Base-by-base conservation (phyloP, 2,113 vertebrate genomes). In the Apteryx owenii region DNA sequence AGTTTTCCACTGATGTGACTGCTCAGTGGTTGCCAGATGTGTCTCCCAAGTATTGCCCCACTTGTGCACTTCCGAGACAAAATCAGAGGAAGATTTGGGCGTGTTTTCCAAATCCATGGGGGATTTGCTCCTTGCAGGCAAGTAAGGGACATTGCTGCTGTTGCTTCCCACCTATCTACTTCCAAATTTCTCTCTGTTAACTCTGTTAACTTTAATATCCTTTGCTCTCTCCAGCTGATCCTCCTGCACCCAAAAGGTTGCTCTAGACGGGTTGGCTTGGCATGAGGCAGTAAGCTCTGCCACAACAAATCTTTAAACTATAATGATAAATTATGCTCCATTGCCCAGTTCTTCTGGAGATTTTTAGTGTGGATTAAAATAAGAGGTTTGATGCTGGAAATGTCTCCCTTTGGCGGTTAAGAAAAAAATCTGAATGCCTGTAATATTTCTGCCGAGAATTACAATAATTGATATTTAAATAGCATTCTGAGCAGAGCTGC, bases 391-490 rank as follows among this genome's bases (percentile, higher is more conserved):
- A 97, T 85, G 72, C 87, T 93, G 82, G 93, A 95, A 95, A 85
- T 64, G 83, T 94, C 92, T 95, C 86, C 79, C 85, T 93, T 91
- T 78, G 89, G 93, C 94, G 89, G 62, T 92, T 84, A 93, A 95
- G 80, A 73, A 85, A 94, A 82, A 91, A 64, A 75, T 85, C 85
- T 83, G 91, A 96, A 97, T 91, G 97, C 77, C 85, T 97, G 93
- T 97, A 97, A 97, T 97, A 97, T 96, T 97, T 97, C 97, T 97
- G 95, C 93, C 0, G 90, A 97, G 97, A 98, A 97, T 97, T 96
- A 93, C 86, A 96, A 97, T 97, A 97, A 97, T 96, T 97, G 95
- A 95, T 97, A 96, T 97, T 97, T 97, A 95, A 97, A 97, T 90
- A 96, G 95, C 89, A 93, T 97, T 96, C 95, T 93, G 93, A 97